Conservation (phyloP, 23 tunicate species). For the Ciona savignyi region DNA sequence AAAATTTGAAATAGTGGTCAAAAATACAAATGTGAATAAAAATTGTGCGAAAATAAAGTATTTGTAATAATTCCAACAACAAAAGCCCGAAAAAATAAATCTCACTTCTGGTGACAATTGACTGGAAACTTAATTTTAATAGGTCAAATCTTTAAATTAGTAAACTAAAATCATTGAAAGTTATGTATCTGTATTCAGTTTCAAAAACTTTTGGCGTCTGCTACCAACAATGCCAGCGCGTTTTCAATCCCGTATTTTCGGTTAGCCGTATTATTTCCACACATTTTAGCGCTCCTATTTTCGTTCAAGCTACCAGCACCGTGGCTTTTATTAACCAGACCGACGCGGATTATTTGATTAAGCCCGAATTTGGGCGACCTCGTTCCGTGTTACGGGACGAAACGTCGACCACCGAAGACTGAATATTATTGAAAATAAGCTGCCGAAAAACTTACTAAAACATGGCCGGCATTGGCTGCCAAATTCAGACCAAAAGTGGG, state of each 20-base stretch:
- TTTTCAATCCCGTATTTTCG: background rate
- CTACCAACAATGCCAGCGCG: too few species aligned
- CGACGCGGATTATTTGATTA: background rate
- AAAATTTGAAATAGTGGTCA: too few species aligned
- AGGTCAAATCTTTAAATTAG: too few species aligned
- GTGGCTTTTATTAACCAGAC: background rate
- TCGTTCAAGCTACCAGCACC: background rate
- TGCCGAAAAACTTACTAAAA: conserved; percentile 19
- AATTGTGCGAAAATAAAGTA: too few species aligned
- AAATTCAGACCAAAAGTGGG: background rate
- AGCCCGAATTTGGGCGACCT: background rate
- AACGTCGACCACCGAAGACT: background rate
- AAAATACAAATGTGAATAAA: too few species aligned
- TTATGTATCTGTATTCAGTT: too few species aligned
- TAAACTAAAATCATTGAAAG: too few species aligned
- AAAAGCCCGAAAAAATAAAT: too few species aligned
- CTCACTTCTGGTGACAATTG: too few species aligned
- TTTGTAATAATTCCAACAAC: too few species aligned
- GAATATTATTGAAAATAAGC: conserved; percentile 40
- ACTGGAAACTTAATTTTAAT: too few species aligned
- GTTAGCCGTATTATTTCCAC: background rate
- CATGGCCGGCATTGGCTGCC: conserved; percentile 3
- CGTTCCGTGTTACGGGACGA: background rate
- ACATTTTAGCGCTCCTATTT: background rate
- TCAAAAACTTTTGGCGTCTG: too few species aligned